A percentile compares a stretch with the other conserved stretches of the same genome.
Conservation (phyloP, 1,140 invertebrate species). For the Saccostrea glomerata region DNA sequence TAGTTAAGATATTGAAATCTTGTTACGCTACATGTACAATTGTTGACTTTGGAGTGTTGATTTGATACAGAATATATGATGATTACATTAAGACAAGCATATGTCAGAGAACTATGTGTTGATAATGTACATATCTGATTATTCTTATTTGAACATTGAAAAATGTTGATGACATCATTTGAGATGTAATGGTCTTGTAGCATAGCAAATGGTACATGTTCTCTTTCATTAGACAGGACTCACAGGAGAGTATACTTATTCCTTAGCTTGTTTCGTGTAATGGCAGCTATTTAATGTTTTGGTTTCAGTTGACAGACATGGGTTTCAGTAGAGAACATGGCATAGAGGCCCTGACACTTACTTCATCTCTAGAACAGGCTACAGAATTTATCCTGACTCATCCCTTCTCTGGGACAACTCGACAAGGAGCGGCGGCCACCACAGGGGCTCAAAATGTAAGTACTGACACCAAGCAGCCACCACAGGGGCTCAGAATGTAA, state of each 20-base stretch:
- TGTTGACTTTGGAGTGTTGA: too few relatives aligned
- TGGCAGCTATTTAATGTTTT: neutral
- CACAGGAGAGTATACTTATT: too few relatives aligned
- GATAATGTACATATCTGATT: slow-evolving; percentile 31
- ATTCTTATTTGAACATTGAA: neutral
- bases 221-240: too few relatives aligned
- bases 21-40: too few relatives aligned
- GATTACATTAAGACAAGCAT: slow-evolving; percentile 54
- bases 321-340: slow-evolving; percentile 89
- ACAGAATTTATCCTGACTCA: slow-evolving; percentile 90
- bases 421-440: neutral
- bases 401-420: slow-evolving; percentile 76
- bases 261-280: neutral
- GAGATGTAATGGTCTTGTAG: too few relatives aligned
- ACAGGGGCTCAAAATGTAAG: neutral
- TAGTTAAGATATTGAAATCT: too few relatives aligned
- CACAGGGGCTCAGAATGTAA: neutral
- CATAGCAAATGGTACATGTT: too few relatives aligned
- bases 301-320: slow-evolving; percentile 88
- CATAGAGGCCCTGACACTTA: slow-evolving; percentile 87
- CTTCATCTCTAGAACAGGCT: slow-evolving; percentile 87
- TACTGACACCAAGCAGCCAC: neutral
- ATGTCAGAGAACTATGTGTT: slow-evolving; percentile 45
- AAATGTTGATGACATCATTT: too few relatives aligned
- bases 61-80: neutral